Base-by-base conservation (phyloP, 1,140 invertebrate genomes). In the honey bee (Apis mellifera) region DNA sequence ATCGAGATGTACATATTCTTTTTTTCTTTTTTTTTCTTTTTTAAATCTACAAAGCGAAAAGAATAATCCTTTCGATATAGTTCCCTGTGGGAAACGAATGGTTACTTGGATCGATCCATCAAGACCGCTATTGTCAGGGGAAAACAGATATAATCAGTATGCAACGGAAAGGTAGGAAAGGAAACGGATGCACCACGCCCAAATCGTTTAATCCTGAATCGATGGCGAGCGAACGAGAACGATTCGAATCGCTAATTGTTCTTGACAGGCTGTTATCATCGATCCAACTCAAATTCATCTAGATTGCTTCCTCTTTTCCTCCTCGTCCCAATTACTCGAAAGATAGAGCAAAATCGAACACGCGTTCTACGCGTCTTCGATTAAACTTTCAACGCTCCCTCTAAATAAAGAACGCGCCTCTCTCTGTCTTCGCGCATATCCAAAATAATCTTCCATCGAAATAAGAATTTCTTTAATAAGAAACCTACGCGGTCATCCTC, bases 111-210 rank as follows among this genome's bases (percentile, higher is more conserved):
- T 60, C 54, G 52, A 19, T 12, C 42, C 26, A 54, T 26, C 59
- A 19, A 75, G 19, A 52, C 13, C 8, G 23, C 19, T 21, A 68
- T 73, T 19, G 55, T 68, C n/a, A 42, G 57, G 26, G 26, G 66
- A 82, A 82, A 76, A 78, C 23, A 70, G 75, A 64, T 62, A 52
- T 48, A 78, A 82, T 82, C 66, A 55, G 81, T 71, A 82, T 78
- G 81, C 81, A 23, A 26, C 59, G 26, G 52, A 82, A 79, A 83
- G 71, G 52, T 62, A 83, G 78, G 68, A 69, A 77, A 84, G 80
- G 84, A 84, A 90, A 71, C 86, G 88, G 84, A 83, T 82, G 86
- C 73, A 88, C 90, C 91, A 86, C 90, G 84, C 91, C 91, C 89
- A 83, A 77, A 79, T 84, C 84, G 82, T 82, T 91, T 88, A 88